Conservation (phyloP, 2,888 invertebrate genomes). For the Amphipyra tragopoginis region DNA sequence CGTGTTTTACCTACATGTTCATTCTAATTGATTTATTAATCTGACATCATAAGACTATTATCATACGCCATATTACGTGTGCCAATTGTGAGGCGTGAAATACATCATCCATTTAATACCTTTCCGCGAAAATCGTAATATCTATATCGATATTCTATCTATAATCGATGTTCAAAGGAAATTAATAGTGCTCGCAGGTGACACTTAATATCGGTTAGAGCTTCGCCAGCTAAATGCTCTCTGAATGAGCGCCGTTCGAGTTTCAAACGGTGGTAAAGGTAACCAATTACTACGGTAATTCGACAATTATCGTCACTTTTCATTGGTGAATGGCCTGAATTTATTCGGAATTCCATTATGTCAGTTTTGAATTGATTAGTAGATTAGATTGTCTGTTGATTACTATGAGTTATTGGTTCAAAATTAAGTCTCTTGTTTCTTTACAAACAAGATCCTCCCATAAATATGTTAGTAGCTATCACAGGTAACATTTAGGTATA, state of each 20-base stretch:
- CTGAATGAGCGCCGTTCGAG: constrained; percentile 7
- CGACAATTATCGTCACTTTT: constrained; percentile 18
- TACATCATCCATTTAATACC: neutral
- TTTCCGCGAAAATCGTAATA: constrained; percentile 11
- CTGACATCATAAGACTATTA: neutral
- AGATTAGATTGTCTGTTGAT: neutral
- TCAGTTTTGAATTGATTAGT: neutral
- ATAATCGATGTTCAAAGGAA: constrained; percentile 23
- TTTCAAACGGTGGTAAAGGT: constrained; percentile 15
- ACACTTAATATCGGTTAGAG: constrained; percentile 9
- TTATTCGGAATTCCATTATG: neutral
- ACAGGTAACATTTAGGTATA: too few relatives aligned
- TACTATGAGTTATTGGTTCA: too few relatives aligned
- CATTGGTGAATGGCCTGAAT: constrained; percentile 18
- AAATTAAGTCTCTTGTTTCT: too few relatives aligned
- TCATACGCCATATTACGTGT: neutral
- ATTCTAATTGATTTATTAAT: too few relatives aligned
- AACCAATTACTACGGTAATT: constrained; percentile 25
- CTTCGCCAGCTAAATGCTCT: constrained; percentile 6
- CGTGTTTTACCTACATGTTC: too few relatives aligned
- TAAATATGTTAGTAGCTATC: too few relatives aligned
- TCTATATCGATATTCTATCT: neutral
- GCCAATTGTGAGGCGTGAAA: neutral
- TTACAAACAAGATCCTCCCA: too few relatives aligned
- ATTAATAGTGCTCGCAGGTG: constrained; percentile 15